Evolutionary conservation across 2,113 vertebrate species (phyloP).

Genomic region (human): DNA sequence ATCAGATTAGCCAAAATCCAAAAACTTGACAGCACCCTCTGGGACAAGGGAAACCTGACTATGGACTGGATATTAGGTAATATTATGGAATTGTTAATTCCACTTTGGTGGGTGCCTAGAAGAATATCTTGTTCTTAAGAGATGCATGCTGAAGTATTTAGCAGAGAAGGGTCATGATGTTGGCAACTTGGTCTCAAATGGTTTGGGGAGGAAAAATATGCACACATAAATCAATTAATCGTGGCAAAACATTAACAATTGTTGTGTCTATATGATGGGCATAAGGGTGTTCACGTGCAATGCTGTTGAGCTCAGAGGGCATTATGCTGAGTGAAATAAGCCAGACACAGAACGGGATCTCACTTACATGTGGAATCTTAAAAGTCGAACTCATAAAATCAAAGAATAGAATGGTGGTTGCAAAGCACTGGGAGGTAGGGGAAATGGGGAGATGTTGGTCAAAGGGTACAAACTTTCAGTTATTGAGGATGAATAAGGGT

Average conservation of each 20-base stretch:
- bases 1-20: background rate
- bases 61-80: background rate
- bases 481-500: background rate
- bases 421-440: background rate
- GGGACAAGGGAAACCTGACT: background rate
- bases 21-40: background rate
- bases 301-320: too few relatives aligned
- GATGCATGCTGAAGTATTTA: background rate
- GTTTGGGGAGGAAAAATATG: background rate
- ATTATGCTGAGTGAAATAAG: background rate
- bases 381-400: too few relatives aligned
- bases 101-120: background rate
- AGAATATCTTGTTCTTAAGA: background rate
- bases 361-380: too few relatives aligned
- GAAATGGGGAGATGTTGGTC: background rate
- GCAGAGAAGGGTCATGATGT: background rate
- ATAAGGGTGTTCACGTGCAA: background rate
- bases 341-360: background rate
- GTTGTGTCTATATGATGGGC: background rate
- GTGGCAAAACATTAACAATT: background rate
- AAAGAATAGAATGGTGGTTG: background rate
- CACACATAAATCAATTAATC: background rate
- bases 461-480: background rate
- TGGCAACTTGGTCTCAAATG: background rate
- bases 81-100: background rate